These are phyloP conservation scores for Mobula hypostoma DNA, from an alignment of 2,113 vertebrate genomes.

Conservation along the genomic window DNA sequence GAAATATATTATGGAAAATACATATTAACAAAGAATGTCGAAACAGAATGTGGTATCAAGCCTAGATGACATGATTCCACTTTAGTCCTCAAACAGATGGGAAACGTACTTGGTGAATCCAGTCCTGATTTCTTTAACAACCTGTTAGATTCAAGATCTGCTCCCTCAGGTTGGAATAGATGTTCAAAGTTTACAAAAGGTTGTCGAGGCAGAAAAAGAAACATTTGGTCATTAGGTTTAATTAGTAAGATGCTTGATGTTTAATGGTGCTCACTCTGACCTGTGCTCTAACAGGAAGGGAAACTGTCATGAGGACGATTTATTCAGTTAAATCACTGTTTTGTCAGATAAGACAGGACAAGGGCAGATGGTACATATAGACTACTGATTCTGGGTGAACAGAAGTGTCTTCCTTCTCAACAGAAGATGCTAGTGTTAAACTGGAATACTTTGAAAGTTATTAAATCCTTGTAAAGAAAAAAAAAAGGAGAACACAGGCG, in stretches of 20 bases:
- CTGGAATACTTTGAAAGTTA: not conserved
- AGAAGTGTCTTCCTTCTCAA: not conserved
- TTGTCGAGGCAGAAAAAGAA: not conserved
- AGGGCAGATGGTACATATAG: not conserved
- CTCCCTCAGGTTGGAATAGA: not conserved
- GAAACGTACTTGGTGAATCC: not conserved
- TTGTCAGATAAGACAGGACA: not conserved
- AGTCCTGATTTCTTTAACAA: not conserved
- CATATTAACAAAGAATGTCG: not conserved
- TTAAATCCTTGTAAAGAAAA: not conserved
- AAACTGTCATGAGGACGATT: not conserved
- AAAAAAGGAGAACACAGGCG: not conserved
- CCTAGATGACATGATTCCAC: not conserved
- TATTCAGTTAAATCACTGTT: not conserved
- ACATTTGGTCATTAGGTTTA: not conserved
- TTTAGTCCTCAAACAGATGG: not conserved
- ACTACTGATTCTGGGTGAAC: not conserved
- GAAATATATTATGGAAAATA: too few relatives aligned
- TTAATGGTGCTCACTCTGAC: slow-evolving; percentile 22
- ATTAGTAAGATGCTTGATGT: not conserved
- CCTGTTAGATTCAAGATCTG: not conserved
- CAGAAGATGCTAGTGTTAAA: not conserved
- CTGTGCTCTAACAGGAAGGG: not conserved
- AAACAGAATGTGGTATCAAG: not conserved
- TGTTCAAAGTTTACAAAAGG: not conserved